phyloP scores from a whole-genome alignment of 92 coral and sea anemone species.

The Epizoanthus fatuus region DNA sequence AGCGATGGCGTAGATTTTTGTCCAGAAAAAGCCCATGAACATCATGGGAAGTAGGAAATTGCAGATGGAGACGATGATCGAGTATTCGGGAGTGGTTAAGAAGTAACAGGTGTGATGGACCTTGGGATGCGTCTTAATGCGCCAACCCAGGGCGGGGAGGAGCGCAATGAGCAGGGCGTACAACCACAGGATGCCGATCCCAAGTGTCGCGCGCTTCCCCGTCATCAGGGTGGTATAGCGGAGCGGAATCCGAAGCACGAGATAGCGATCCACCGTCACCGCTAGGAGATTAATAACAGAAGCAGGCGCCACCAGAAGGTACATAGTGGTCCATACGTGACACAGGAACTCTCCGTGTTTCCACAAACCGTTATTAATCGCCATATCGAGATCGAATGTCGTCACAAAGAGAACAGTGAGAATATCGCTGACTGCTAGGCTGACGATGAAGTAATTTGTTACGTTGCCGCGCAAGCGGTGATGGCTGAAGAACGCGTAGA shows the following conservation, averaged over 20 bases:
- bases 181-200: constrained; percentile 72
- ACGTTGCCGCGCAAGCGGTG: constrained; percentile 76
- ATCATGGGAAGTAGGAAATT: constrained; percentile 87
- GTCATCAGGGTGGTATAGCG: constrained; percentile 89
- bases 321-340: constrained; percentile 78
- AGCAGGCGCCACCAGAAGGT: constrained; percentile 81
- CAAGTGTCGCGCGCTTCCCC: constrained; percentile 67
- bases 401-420: constrained; percentile 75
- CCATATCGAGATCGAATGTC: constrained; percentile 64
- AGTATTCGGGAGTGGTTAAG: constrained; percentile 47
- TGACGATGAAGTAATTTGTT: constrained; percentile 88
- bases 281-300: constrained; percentile 90
- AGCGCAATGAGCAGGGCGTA: constrained; percentile 80
- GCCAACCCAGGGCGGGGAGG: constrained; percentile 85
- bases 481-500: constrained; percentile 80
- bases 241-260: constrained; percentile 82
- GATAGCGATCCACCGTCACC: constrained; percentile 86
- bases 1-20: constrained; percentile 77
- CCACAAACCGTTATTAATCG: constrained; percentile 47
- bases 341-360: constrained; percentile 79
- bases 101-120: constrained; percentile 44
- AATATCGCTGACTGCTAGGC: constrained; percentile 85
- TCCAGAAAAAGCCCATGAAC: constrained; percentile 87
- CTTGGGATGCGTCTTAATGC: not conserved
- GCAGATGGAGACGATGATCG: constrained; percentile 62